Evolutionary conservation across 2,888 invertebrate genomes (phyloP).

Genomic region (Cosmopolites sordidus): DNA sequence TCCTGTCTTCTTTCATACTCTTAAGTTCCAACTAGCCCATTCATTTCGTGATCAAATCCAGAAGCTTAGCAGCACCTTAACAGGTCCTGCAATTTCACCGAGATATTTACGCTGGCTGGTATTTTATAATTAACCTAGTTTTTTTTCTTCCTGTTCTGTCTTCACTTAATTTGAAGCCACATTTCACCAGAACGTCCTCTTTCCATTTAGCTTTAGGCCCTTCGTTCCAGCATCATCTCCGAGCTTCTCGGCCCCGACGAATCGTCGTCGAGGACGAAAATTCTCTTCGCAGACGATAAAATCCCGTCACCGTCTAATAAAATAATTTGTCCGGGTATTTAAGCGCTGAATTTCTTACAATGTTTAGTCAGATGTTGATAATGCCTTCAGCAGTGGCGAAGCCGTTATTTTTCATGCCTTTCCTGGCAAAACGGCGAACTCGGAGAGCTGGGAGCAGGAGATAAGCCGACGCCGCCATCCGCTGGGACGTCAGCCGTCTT

Average conservation of each 20-base stretch:
- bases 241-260: neutral
- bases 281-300: constrained; percentile 14
- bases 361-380: constrained; percentile 30
- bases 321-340: constrained; percentile 28
- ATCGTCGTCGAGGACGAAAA: neutral
- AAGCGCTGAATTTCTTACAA: constrained; percentile 27
- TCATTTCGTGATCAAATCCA: neutral
- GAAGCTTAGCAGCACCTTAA: neutral
- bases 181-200: neutral
- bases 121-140: constrained; percentile 1
- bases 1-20: neutral
- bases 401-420: constrained; percentile 46
- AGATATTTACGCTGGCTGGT: neutral
- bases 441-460: constrained; percentile 41
- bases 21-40: neutral
- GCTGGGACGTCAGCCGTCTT: constrained; percentile 22
- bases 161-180: neutral
- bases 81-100: neutral
- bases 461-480: constrained; percentile 42
- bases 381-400: constrained; percentile 20
- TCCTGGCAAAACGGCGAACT: constrained; percentile 36
- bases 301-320: constrained; percentile 25
- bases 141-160: neutral
- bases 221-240: neutral
- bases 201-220: neutral